Base-by-base conservation (phyloP, 2,113 vertebrate species). In the Rhinolophus ferrumequinum region DNA sequence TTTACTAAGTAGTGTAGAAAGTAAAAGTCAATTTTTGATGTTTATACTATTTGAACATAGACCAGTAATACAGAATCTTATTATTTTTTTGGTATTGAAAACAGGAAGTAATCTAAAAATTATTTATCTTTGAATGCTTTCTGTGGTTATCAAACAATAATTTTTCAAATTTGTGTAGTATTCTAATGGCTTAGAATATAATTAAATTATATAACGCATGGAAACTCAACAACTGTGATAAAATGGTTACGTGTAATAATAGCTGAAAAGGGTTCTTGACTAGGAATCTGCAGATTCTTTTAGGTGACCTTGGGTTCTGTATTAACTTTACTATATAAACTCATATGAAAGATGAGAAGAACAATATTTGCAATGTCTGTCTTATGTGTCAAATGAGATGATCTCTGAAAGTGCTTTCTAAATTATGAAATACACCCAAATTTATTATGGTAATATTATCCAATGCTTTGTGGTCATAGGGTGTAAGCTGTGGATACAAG, bases 31-130 rank as follows among this genome's bases (percentile, higher is more conserved):
- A 3, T 76, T 92, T 95, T 96, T 93, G 22, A 66, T 80, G 30
- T 80, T 92, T 86, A 44, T 15, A 26, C 14, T 93, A 50, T 66
- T 38, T 75, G 9, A 92, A 87, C 22, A 50, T 80, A 86, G 38
- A 72, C 50, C 84, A 88, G 30, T 88, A 69, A 62, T 56, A 77
- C 13, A 80, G 60, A 80, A 77, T 73, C 6, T 44, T 90, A 9
- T 66, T 94, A 9, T 72, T 94, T 94, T 87, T 14, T 52, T 93
- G 77, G 28, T 94, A 88, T 56, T 93, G 47, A 93, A 89, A 93
- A 60, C 8, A 87, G 28, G 44, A 91, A 58, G 9, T 96, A 19
- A 79, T 50, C 75, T 62, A 38, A 92, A 96, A 85, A 77, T 83
- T 1, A 70, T 92, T 93, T 93, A 10, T 88, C 54, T 94, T 73